These are phyloP conservation scores for Thermophis baileyi DNA, from an alignment of 2,113 vertebrate genomes.

Conservation along the genomic window DNA sequence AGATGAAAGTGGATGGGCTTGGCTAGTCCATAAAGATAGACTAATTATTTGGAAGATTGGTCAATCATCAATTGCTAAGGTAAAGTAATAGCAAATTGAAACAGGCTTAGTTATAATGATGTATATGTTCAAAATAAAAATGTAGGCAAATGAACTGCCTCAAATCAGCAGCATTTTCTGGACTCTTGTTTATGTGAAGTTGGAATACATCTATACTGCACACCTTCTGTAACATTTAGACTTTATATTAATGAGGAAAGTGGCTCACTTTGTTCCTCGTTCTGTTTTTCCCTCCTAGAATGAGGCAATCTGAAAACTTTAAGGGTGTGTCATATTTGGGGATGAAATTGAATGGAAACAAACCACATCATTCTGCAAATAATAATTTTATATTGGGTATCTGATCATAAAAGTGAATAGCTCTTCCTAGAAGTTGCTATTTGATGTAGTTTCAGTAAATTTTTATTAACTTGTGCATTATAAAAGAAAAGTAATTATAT, in stretches of 20 bases:
- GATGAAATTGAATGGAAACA: background rate
- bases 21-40: conserved; percentile 86
- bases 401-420: background rate
- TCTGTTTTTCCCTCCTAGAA: background rate
- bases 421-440: background rate
- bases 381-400: background rate
- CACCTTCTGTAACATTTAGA: background rate
- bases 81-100: conserved; percentile 48
- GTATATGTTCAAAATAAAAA: background rate
- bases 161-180: background rate
- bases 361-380: background rate
- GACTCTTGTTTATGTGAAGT: background rate
- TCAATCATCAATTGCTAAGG: conserved; percentile 87
- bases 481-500: background rate
- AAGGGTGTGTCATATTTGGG: background rate
- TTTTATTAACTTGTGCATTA: background rate
- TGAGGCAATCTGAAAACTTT: background rate
- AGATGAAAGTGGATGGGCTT: conserved; percentile 89
- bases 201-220: background rate
- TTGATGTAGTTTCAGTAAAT: background rate
- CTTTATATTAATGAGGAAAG: background rate
- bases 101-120: background rate
- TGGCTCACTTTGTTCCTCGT: background rate
- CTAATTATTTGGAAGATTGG: conserved; percentile 94
- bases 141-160: background rate